Base-by-base conservation (phyloP, 2,797 vertebrate genomes). In the Pteropus rufus region DNA sequence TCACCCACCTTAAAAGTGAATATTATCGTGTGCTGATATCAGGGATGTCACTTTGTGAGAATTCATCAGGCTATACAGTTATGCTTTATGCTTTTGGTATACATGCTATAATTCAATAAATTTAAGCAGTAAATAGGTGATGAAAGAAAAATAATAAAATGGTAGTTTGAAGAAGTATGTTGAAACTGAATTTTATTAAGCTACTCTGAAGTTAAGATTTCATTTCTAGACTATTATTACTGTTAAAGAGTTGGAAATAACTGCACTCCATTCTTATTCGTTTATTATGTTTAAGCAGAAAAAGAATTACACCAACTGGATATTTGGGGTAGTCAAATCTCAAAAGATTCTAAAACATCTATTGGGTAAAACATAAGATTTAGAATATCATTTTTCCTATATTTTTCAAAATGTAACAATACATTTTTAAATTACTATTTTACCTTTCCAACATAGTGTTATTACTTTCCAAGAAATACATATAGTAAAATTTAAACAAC, bases 261-360 rank as follows among this genome's bases (percentile, higher is more conserved):
- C 46, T 69, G 67, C n/a, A 58, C 90, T 90, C 26, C 41, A 56
- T 93, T 89, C 34, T 89, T 58, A 16, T 76, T 79, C 16, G 69
- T 87, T 76, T 67, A 31, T 52, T 64, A 56, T 11, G 31, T 95
- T 95, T 81, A 76, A 94, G 76, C 16, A 80, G 18, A 77, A 44
- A 41, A 95, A 79, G 8, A 10, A 86, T 87, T 94, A 76, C 19
- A 73, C 29, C 12, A 93, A 67, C 19, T 87, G 26, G 64, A 34
- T 89, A 70, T 67, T 89, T 89, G 75, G 39, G 36, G 83, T 86
- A 75, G 52, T 75, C n/a, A 80, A 49, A 89, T 91, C 49, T 56
- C 77, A 82, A 41, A 91, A 84, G 26, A 94, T 85, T 96, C 41
- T 94, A 93, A 94, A 97, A 77, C 19, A 80, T 75, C 60, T 44